A percentile compares a stretch with the other conserved stretches of the same genome.
Evolutionary conservation across 1,140 invertebrate species (phyloP).

Genomic region (Steinernema feltiae): DNA sequence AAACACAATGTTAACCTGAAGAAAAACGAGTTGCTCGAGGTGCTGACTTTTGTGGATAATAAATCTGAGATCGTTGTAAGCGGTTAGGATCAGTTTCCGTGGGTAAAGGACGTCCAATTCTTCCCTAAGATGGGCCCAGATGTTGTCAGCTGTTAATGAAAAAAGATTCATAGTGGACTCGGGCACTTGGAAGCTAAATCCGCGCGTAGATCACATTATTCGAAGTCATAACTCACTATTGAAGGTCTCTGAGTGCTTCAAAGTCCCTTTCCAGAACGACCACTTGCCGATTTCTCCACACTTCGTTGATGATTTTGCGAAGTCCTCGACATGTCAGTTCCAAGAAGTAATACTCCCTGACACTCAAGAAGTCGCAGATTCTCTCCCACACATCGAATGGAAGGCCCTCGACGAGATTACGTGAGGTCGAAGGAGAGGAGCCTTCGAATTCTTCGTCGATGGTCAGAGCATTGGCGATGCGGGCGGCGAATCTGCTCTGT

Average conservation of each 20-base stretch:
- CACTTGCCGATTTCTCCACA: not conserved
- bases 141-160: not conserved
- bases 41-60: not conserved
- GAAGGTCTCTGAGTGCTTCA: not conserved
- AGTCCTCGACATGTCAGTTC: not conserved
- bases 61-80: constrained; percentile 8
- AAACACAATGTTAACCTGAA: not conserved
- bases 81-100: not conserved
- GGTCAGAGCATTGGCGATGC: not conserved
- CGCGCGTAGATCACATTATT: not conserved
- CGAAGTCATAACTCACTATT: constrained; percentile 6
- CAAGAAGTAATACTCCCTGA: not conserved
- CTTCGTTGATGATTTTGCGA: not conserved
- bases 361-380: not conserved
- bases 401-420: not conserved
- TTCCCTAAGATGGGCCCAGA: not conserved
- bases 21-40: not conserved
- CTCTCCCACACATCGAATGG: not conserved
- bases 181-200: not conserved
- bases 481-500: not conserved
- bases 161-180: not conserved
- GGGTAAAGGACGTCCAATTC: not conserved
- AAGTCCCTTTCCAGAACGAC: constrained; percentile 1
- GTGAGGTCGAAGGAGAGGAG: not conserved
- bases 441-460: not conserved